Base-by-base conservation (phyloP, 1,140 invertebrate species). In the Sitodiplosis mosellana region DNA sequence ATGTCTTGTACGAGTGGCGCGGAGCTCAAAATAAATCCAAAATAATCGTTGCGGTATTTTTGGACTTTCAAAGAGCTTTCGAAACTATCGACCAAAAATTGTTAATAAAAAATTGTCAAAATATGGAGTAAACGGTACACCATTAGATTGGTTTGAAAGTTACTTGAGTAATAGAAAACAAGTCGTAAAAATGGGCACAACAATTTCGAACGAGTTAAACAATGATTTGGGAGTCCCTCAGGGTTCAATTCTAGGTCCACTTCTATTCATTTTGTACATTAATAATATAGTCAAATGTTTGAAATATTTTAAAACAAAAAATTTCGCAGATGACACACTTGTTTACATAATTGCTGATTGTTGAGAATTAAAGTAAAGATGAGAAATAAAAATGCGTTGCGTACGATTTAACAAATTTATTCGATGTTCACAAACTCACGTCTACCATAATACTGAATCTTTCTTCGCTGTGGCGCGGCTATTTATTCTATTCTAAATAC, bases 31-130 rank as follows among this genome's bases (percentile, higher is more conserved):
- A 56, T 47, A 43, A 53, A 14, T 40, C 49, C 20, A 47, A 52
- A n/a, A 45, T 45, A 41, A 50, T 50, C 10, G 19, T 50, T 10
- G 49, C 38, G 12, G 42, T 60, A 19, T 57, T 60, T 48, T 42
- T 60, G 0, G 56, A 63, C 42, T 48, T 63, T 33, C 51, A 48
- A 20, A 58, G 57, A 19, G 59, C 60, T 1, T 63, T 62, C 40
- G 59, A 63, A 42, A 52, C 54, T 38, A 55, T 61, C 15, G 50
- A 55, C 49, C 54, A 53, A 33, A 44, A 55, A 21, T 34, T 42
- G 41, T 38, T 60, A n/a, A 34, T 59, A 14, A 38, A 37, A 56
- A 55, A 53, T 18, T 60, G 33, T 41, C 53, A 21, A 46, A 46
- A 7, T 51, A 51, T 27, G 57, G 57, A 4, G 53, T 59, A 11